Evolutionary conservation across 2,888 invertebrate species (phyloP).

Genomic region (Prenolepis imparis): DNA sequence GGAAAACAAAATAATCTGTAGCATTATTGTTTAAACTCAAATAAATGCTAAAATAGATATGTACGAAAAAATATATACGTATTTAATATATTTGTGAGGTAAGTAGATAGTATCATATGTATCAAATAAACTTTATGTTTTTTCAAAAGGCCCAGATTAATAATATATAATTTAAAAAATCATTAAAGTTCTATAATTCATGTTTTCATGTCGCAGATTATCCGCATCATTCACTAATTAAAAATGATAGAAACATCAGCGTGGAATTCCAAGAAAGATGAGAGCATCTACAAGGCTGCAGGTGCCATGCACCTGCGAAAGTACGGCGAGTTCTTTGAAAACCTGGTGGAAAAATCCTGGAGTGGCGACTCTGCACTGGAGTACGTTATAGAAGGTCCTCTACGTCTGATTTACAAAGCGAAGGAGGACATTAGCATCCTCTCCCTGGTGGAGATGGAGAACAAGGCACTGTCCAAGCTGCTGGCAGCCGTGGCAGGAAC

Average conservation of each 20-base stretch:
- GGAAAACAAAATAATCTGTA: not conserved
- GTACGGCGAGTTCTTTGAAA: constrained; percentile 87
- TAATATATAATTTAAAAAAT: not conserved
- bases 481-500: constrained; percentile 93
- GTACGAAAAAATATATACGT: not conserved
- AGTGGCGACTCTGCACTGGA: constrained; percentile 76
- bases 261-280: constrained; percentile 82
- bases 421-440: constrained; percentile 90
- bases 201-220: not conserved
- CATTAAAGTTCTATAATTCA: not conserved
- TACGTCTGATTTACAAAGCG: constrained; percentile 85
- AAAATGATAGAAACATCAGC: constrained; percentile 83
- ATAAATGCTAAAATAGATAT: not conserved
- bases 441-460: constrained; percentile 93
- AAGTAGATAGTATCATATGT: not conserved
- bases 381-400: constrained; percentile 82
- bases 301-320: constrained; percentile 87
- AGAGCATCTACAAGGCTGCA: constrained; percentile 85
- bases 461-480: constrained; percentile 92
- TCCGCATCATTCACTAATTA: not conserved
- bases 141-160: no score
- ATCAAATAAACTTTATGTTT: not conserved
- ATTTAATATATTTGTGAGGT: not conserved
- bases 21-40: not conserved
- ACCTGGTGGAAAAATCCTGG: constrained; percentile 82